Base-by-base conservation (phyloP, 2,888 invertebrate species). In the Cheilosia vernalis region DNA sequence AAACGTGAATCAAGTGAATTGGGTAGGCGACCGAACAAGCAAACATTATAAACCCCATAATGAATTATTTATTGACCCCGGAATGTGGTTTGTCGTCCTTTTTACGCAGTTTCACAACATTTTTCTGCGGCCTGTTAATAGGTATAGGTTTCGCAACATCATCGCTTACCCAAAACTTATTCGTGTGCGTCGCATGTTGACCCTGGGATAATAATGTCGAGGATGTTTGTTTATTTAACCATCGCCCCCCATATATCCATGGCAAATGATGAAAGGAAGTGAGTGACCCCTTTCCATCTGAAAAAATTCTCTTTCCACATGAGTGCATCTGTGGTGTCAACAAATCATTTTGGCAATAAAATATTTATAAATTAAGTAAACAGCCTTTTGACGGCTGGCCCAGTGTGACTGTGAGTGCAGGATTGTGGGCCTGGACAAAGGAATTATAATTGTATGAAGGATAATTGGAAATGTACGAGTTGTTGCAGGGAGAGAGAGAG, bases 321-420 rank as follows among this genome's bases (percentile, higher is more conserved):
- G 78, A 63, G 55, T 70, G 78, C 69, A 78, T 78, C 78, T 78
- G 80, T 73, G 80, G 80, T 73, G 80, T 80, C 73, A 80, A 80
- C 73, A 80, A 80, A 80, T 80, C 80, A 80, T 73, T 80, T 80
- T 63, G 64, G 73, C 67, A 73, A 80, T 80, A 80, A 80, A 80
- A 80, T 80, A 80, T 80, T 80, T 80, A 80, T 80, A 80, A 80
- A 80, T 80, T 67, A 61, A 73, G 73, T 73, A 80, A 73, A 67
- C 80, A 67, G 73, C 42, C 66, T 55, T 61, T 66, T 61, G 80
- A 73, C 63, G 24, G 21, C 9, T 21, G 30, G 30, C 30, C n/a
- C n/a, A 10, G 51, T 24, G 13, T 4, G 19, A 2, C 5, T 27
- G 27, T 27, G n/a, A 7, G 4, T 53, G 17, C 30, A n/a, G n/a